Percentiles rank a stretch among this genome's conserved stretches.
These are phyloP conservation scores for Trididemnum miniatum DNA, from an alignment of 23 tunicate species.

Conservation along the genomic window DNA sequence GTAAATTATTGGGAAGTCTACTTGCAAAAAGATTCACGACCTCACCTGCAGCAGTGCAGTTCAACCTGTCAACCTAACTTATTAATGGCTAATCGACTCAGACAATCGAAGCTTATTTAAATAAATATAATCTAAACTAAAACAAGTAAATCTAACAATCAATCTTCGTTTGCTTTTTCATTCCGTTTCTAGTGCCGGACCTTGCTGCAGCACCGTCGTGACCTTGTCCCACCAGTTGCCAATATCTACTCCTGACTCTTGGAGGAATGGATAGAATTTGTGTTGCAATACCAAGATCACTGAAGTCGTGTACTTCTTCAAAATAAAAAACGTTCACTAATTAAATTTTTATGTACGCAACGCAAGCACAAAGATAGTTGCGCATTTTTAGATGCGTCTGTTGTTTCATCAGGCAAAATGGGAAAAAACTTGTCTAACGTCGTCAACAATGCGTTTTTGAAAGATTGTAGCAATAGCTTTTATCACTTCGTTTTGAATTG, in stretches of 20 bases:
- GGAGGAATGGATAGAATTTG: not conserved
- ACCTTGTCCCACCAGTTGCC: slow-evolving; percentile 22
- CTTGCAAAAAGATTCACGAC: too few relatives aligned
- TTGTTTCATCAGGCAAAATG: slow-evolving; percentile 7
- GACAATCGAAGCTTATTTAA: too few relatives aligned
- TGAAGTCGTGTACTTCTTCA: slow-evolving; percentile 6
- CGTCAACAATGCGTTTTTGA: not conserved
- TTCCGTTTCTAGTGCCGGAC: not conserved
- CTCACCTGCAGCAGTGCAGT: too few relatives aligned
- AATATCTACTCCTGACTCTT: not conserved
- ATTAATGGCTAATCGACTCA: too few relatives aligned
- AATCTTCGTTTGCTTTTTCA: not conserved
- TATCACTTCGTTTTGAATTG: not conserved
- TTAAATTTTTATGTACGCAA: not conserved
- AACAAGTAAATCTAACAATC: too few relatives aligned
- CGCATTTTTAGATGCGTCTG: slow-evolving; percentile 10
- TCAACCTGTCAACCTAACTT: too few relatives aligned
- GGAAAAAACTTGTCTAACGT: not conserved
- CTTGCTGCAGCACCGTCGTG: slow-evolving; percentile 20
- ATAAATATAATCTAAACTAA: too few relatives aligned
- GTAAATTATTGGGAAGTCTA: too few relatives aligned
- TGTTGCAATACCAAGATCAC: slow-evolving; percentile 11
- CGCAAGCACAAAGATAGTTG: not conserved
- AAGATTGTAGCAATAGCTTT: not conserved
- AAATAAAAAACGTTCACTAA: not conserved